Conservation (phyloP, 2,113 vertebrate genomes). For the Electrona antarctica region DNA sequence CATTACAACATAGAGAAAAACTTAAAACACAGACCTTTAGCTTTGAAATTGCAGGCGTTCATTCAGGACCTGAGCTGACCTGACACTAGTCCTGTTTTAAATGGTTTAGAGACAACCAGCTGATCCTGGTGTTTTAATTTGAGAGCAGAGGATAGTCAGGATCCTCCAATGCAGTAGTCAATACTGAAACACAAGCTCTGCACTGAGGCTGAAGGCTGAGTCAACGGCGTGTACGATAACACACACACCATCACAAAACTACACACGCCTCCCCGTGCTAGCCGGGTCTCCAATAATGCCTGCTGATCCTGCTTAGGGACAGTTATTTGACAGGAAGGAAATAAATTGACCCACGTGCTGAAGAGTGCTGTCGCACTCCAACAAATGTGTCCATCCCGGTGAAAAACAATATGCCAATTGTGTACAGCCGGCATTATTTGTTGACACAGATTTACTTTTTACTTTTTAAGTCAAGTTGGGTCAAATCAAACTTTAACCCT, state of each 20-base stretch:
- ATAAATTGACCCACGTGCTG: conserved; percentile 43
- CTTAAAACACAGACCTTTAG: not conserved
- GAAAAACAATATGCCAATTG: conserved; percentile 60
- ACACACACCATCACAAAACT: conserved; percentile 57
- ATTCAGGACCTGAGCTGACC: not conserved
- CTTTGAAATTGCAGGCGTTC: not conserved
- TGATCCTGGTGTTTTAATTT: conserved; percentile 47
- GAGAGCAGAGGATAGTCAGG: conserved; percentile 43
- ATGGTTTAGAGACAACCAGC: conserved; percentile 29
- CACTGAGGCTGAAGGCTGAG: conserved; percentile 63
- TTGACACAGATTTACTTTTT: conserved; percentile 1
- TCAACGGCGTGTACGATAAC: conserved; percentile 65
- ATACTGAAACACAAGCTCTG: conserved; percentile 69
- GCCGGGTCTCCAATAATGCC: conserved; percentile 46
- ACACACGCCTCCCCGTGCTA: not conserved
- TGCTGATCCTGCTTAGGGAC: conserved; percentile 64
- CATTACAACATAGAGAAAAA: no score
- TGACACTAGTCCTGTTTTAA: conserved; percentile 42
- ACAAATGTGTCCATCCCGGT: conserved; percentile 34
- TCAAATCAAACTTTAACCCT: not conserved
- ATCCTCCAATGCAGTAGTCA: conserved; percentile 58
- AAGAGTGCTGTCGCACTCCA: conserved; percentile 44
- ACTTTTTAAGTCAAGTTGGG: not conserved
- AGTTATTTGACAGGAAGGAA: conserved; percentile 58
- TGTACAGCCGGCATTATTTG: conserved; percentile 22